A percentile compares a stretch with the other conserved stretches of the same genome.
These are phyloP conservation scores for Drosophila orosa DNA, from an alignment of 1,140 invertebrate species.

Conservation along the genomic window DNA sequence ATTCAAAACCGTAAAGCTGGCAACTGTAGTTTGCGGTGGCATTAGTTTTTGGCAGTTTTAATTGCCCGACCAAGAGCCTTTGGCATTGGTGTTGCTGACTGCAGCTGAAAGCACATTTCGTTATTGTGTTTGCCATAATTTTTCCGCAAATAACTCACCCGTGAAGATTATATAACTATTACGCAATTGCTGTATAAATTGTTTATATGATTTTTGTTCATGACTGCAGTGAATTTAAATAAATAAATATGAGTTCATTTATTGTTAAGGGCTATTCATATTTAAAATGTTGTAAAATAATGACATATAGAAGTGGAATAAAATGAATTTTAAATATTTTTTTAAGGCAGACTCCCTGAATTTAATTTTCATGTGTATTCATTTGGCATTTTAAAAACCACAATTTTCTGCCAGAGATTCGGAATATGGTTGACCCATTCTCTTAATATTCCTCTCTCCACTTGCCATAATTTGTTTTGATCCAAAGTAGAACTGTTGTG, in stretches of 20 bases:
- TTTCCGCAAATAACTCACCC: conserved; percentile 23
- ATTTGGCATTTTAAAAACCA: not conserved
- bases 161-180: conserved; percentile 10
- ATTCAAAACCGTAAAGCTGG: conserved; percentile 47
- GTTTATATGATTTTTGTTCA: too few relatives aligned
- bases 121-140: conserved; percentile 15
- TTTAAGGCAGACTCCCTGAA: not conserved
- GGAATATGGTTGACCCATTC: not conserved
- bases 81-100: conserved; percentile 12
- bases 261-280: too few relatives aligned
- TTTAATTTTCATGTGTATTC: not conserved
- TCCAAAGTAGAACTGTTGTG: not conserved
- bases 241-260: not conserved
- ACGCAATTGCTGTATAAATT: conserved; percentile 2
- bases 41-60: conserved; percentile 51
- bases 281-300: not conserved
- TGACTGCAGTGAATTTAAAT: not conserved
- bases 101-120: conserved; percentile 18
- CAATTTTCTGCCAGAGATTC: not conserved
- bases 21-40: conserved; percentile 62
- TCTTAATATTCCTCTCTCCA: not conserved
- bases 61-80: conserved; percentile 39
- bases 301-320: not conserved
- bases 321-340: not conserved
- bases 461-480: conserved; percentile 2